Percentiles rank a stretch among this genome's conserved stretches.
Evolutionary conservation across 1,140 invertebrate genomes (phyloP).

Genomic region (Theocolax elegans): DNA sequence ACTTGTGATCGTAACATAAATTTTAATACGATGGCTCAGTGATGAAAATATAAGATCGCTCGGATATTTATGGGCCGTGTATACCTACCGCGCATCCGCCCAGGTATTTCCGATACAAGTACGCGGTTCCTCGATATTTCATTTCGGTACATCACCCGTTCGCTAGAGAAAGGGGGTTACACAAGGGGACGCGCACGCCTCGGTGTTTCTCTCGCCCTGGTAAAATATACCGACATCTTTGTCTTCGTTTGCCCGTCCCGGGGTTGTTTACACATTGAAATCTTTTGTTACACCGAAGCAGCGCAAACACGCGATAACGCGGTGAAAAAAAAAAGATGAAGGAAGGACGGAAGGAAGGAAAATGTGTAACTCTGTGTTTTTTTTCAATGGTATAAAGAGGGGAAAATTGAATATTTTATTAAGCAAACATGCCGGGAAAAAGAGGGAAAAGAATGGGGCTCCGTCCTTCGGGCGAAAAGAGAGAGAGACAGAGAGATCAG

Average conservation of each 20-base stretch:
- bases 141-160: conserved; percentile 37
- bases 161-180: conserved; percentile 35
- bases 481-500: too few relatives aligned
- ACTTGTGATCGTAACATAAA: conserved; percentile 68
- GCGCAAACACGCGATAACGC: neutral
- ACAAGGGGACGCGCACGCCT: too few relatives aligned
- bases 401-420: conserved; percentile 7
- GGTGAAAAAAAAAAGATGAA: too few relatives aligned
- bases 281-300: conserved; percentile 4
- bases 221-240: conserved; percentile 33
- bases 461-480: neutral
- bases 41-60: conserved; percentile 69
- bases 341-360: too few relatives aligned
- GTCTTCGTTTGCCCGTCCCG: conserved; percentile 36
- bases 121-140: conserved; percentile 34
- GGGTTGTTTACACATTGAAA: neutral
- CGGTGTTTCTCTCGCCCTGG: neutral
- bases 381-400: neutral
- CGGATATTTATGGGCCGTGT: conserved; percentile 63
- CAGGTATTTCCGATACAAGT: conserved; percentile 41
- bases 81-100: conserved; percentile 20
- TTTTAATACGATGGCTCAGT: conserved; percentile 66
- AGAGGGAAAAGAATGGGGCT: neutral
- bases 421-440: neutral
- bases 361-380: neutral